These are phyloP conservation scores for Typhlichthys subterraneus DNA, from an alignment of 2,797 vertebrate species.

Conservation along the genomic window DNA sequence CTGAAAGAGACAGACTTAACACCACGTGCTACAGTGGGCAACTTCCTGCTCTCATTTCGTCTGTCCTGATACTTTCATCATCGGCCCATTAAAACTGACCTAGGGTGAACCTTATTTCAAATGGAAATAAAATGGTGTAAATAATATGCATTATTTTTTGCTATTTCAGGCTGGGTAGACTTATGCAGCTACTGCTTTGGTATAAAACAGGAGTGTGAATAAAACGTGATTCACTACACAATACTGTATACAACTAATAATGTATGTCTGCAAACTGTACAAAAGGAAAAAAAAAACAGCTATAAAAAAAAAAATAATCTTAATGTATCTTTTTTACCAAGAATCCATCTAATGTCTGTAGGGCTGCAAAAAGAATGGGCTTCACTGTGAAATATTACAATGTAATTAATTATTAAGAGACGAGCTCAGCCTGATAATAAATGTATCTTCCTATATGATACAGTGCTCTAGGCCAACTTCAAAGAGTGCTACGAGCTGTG, in stretches of 20 bases:
- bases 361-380: conserved; percentile 35
- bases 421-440: conserved; percentile 44
- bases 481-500: conserved; percentile 17
- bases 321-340: conserved; percentile 17
- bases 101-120: too few species aligned
- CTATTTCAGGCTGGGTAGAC: conserved; percentile 6
- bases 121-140: conserved; percentile 1
- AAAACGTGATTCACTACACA: background rate
- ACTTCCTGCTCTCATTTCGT: conserved; percentile 23
- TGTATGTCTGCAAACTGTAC: conserved; percentile 1
- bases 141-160: background rate
- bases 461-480: conserved; percentile 34
- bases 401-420: conserved; percentile 47
- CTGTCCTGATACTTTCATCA: conserved; percentile 18
- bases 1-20: conserved; percentile 45
- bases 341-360: conserved; percentile 25
- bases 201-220: too few species aligned
- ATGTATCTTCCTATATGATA: conserved; percentile 27
- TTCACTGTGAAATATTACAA: conserved; percentile 43
- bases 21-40: conserved; percentile 34
- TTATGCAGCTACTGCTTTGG: too few species aligned
- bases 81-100: background rate
- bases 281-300: conserved; percentile 1
- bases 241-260: background rate
- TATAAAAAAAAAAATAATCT: too few species aligned